A percentile compares a stretch with the other conserved stretches of the same genome.
Evolutionary conservation across 2,888 invertebrate species (phyloP).

Genomic region (Oscheius onirici): DNA sequence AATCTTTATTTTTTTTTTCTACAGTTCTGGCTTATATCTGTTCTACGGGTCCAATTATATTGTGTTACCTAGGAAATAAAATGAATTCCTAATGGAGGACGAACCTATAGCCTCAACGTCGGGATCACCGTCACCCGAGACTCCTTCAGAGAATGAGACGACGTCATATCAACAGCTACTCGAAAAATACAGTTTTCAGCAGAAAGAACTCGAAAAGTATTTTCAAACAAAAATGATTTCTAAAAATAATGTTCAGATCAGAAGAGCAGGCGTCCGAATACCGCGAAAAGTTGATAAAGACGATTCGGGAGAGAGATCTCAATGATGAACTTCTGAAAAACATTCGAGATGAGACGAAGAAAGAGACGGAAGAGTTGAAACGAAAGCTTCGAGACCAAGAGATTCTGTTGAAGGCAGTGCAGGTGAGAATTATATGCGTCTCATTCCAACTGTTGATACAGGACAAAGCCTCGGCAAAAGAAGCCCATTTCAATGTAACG

Average conservation of each 20-base stretch:
- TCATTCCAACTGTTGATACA: neutral
- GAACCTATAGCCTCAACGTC: neutral
- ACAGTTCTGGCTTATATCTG: too few species aligned
- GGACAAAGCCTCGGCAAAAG: conserved; percentile 59
- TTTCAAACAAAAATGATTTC: neutral
- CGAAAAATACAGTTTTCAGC: too few species aligned
- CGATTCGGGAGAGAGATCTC: conserved; percentile 54
- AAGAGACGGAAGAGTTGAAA: conserved; percentile 44
- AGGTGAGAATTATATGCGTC: conserved; percentile 13
- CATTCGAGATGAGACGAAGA: conserved; percentile 36
- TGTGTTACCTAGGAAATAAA: neutral
- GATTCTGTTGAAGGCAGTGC: conserved; percentile 51
- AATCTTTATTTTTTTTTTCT: too few species aligned
- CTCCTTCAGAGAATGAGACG: neutral
- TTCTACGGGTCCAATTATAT: too few species aligned
- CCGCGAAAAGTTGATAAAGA: conserved; percentile 56
- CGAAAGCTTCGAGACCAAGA: conserved; percentile 52
- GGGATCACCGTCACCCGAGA: neutral
- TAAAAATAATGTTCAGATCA: conserved; percentile 39
- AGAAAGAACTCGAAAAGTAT: too few species aligned
- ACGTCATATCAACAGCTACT: conserved; percentile 71
- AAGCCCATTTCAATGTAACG: conserved; percentile 56
- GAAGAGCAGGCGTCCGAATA: conserved; percentile 61
- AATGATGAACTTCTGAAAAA: conserved; percentile 48
- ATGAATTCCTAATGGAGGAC: neutral